These are phyloP conservation scores for Xestia ashworthii DNA, from an alignment of 2,888 invertebrate species.

Conservation along the genomic window DNA sequence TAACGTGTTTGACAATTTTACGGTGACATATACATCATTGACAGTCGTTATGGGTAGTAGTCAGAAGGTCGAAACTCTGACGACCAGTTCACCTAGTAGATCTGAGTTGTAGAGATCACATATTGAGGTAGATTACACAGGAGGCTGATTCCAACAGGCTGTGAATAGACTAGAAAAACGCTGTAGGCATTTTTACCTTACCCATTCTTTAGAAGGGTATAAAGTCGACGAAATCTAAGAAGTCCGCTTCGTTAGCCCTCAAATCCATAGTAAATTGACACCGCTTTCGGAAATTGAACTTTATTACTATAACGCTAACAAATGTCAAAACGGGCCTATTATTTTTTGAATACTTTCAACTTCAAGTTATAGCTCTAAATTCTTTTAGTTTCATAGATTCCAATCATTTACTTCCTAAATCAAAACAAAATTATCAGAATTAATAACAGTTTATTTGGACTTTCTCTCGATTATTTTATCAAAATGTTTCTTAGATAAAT, in stretches of 20 bases:
- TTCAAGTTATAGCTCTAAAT: not conserved
- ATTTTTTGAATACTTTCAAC: not conserved
- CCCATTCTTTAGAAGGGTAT: not conserved
- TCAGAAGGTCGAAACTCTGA: not conserved
- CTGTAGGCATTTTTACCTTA: not conserved
- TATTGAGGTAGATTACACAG: not conserved
- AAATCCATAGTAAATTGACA: no score
- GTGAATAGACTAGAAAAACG: not conserved
- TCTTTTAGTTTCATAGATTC: not conserved
- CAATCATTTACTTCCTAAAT: not conserved
- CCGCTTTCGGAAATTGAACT: no score
- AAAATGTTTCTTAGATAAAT: not conserved
- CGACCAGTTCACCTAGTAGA: not conserved
- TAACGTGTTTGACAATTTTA: no score
- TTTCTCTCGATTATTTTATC: slow-evolving; percentile 3
- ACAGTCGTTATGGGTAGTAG: not conserved
- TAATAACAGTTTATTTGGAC: slow-evolving; percentile 29
- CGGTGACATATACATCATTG: not conserved
- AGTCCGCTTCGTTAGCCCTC: no score
- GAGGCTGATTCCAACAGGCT: not conserved
- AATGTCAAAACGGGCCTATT: no score
- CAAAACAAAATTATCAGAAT: not conserved
- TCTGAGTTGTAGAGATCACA: not conserved
- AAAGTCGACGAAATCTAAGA: no score
- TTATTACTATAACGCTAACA: no score